These are phyloP conservation scores for Lithodes maja DNA, from an alignment of 2,888 invertebrate species.

Conservation along the genomic window DNA sequence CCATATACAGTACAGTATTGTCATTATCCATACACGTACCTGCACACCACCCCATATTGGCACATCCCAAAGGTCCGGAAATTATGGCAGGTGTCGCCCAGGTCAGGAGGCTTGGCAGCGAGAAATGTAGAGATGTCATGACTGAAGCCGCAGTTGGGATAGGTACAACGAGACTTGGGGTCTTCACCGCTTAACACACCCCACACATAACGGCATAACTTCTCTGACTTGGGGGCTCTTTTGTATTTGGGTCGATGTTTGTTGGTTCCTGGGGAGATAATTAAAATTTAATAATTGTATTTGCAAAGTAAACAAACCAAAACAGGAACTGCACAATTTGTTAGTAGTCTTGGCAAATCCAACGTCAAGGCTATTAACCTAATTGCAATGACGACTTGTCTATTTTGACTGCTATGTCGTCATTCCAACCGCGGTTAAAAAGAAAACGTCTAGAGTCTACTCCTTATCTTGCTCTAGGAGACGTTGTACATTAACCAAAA, in stretches of 20 bases:
- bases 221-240: constrained; percentile 79
- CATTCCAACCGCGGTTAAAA: too few species aligned
- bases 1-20: too few species aligned
- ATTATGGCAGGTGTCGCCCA: constrained; percentile 77
- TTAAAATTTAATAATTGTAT: neutral
- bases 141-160: constrained; percentile 84
- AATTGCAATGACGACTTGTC: too few species aligned
- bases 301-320: too few species aligned
- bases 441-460: too few species aligned
- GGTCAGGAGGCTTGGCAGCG: constrained; percentile 80
- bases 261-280: constrained; percentile 80
- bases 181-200: constrained; percentile 41
- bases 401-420: too few species aligned
- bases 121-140: constrained; percentile 86
- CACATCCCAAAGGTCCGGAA: constrained; percentile 83
- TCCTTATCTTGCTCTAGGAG: too few species aligned
- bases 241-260: constrained; percentile 85
- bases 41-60: constrained; percentile 87
- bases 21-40: constrained; percentile 73
- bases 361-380: too few species aligned
- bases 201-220: constrained; percentile 79
- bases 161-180: constrained; percentile 75
- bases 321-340: too few species aligned
- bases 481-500: too few species aligned
- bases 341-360: too few species aligned